Base-by-base conservation (phyloP, 2,888 invertebrate species). In the Epiblema foenella region DNA sequence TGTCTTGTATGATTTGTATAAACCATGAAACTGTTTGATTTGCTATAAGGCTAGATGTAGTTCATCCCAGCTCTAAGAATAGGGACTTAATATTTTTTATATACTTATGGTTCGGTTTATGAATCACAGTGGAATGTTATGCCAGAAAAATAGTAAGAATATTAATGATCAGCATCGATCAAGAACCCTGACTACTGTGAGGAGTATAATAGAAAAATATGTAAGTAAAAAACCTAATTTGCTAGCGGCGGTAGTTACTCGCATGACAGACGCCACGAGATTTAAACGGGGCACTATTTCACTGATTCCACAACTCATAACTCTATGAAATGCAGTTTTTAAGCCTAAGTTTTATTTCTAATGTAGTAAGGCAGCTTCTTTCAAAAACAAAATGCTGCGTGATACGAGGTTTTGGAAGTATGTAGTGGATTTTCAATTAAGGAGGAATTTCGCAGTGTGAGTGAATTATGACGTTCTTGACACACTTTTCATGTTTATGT, bases 231-330 rank as follows among this genome's bases (percentile, higher is more conserved):
- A 78, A 77, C 75, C 74, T 68, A 75, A 77, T 78, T 76, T 77
- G 75, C 74, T 74, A 76, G 75, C 73, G 62, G 56, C 64, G 58
- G 68, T 77, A 54, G 77, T 78, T 79, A 78, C 69, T 51, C 78
- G 79, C 79, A 77, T 79, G 79, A 77, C 75, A 63, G 73, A 71
- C 20, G 64, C 63, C 69, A 63, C 59, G 39, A 62, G 64, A 66
- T 49, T 75, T 60, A 59, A 65, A 59, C 46, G 65, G 70, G 42
- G 65, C 33, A 66, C 54, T 52, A 54, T 66, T 60, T 46, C 37
- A 66, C 69, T 42, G 65, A 54, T 37, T n/a, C 10, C 17, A 17
- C 63, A 51, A 37, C 63, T 52, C 52, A 18, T 51, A 63, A 52
- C 37, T 52, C 0, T 33, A 52, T 9, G 20, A 0, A 39, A 39